phyloP scores from a whole-genome alignment of 1,140 invertebrate genomes.

The Neodiprion virginianus region DNA sequence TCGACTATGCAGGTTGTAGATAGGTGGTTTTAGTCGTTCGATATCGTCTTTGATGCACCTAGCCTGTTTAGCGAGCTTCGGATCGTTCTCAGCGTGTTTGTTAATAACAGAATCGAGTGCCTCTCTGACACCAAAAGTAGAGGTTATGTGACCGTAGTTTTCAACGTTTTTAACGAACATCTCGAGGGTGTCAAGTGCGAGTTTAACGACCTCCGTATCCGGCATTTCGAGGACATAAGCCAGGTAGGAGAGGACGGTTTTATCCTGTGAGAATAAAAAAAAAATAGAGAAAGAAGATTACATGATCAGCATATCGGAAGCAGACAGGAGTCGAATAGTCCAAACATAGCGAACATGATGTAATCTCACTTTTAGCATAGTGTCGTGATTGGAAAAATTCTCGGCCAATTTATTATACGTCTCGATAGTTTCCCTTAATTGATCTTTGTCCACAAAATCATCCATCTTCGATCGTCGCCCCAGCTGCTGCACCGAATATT shows the following conservation, averaged over 20 bases:
- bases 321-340: conserved; percentile 22
- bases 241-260: conserved; percentile 57
- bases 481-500: conserved; percentile 30
- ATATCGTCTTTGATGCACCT: conserved; percentile 55
- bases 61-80: conserved; percentile 50
- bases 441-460: conserved; percentile 50
- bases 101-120: conserved; percentile 55
- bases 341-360: conserved; percentile 16
- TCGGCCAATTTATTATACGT: conserved; percentile 56
- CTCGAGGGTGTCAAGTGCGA: conserved; percentile 55
- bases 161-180: conserved; percentile 58
- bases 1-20: conserved; percentile 57
- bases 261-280: conserved; percentile 46
- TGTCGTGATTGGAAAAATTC: conserved; percentile 58
- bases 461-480: conserved; percentile 46
- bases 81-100: conserved; percentile 50
- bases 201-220: conserved; percentile 48
- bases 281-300: conserved; percentile 8
- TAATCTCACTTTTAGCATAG: conserved; percentile 56
- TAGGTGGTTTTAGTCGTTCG: conserved; percentile 59
- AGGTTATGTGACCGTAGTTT: conserved; percentile 59
- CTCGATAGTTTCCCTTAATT: conserved; percentile 52
- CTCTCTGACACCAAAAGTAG: conserved; percentile 58
- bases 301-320: conserved; percentile 12
- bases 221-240: conserved; percentile 58